These are phyloP conservation scores for Conger conger DNA, from an alignment of 2,113 vertebrate species.

Conservation along the genomic window DNA sequence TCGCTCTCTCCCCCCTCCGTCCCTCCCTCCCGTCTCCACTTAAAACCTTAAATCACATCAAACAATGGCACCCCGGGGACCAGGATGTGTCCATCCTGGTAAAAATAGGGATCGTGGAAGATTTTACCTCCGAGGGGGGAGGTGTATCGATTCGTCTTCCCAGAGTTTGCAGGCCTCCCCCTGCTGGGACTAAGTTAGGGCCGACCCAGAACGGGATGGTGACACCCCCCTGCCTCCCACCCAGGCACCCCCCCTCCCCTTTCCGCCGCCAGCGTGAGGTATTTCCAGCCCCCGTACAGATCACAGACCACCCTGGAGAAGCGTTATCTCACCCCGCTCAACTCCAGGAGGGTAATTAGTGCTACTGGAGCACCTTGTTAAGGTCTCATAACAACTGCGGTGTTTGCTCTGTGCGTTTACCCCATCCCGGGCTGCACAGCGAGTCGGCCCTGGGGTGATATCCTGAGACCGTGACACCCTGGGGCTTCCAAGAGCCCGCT, in stretches of 20 bases:
- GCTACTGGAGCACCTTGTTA: constrained; percentile 21
- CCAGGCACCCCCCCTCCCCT: background rate
- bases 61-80: background rate
- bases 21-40: background rate
- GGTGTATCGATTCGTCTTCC: background rate
- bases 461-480: background rate
- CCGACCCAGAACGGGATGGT: background rate
- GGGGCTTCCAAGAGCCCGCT: background rate
- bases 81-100: background rate
- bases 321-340: constrained; percentile 13
- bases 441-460: background rate
- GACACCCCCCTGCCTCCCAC: background rate
- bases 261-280: background rate
- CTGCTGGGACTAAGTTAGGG: background rate
- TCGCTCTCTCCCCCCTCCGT: background rate
- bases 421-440: background rate
- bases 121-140: background rate
- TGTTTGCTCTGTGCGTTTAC: background rate
- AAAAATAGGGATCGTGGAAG: background rate
- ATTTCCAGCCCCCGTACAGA: background rate
- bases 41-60: constrained; percentile 12
- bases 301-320: constrained; percentile 4
- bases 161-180: background rate
- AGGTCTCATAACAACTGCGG: constrained; percentile 15
- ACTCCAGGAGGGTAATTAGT: constrained; percentile 22